Evolutionary conservation across 2,113 vertebrate species (phyloP), one percentile per base, ranked within the genome.

Genomic region (Sakesphorus luctuosus): DNA sequence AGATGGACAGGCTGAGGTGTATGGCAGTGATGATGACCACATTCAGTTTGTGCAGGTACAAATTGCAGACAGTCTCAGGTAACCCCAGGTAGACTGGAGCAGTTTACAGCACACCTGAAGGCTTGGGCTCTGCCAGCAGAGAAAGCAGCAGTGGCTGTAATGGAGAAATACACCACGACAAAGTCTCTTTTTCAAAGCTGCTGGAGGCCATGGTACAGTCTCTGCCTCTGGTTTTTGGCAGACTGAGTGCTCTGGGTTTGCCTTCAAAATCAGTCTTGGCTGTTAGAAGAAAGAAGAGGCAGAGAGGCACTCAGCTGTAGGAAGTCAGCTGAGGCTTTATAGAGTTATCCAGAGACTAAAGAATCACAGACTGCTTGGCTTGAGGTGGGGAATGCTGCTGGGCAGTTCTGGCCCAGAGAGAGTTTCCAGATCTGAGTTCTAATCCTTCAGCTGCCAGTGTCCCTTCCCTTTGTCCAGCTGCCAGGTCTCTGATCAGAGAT

Each of bases 11-110:
- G 98, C 98, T 99, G 99, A 99, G 98, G 98, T 99, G 98, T 99
- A 99, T 99, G 98, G 98, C 98, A 99, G 98, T 98, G 99, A 99
- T 98, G 99, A 99, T 98, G 99, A 99, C 98, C 99, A 99, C 99
- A 98, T 99, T 98, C 99, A 99, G 98, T 99, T 99, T 99, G 99
- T 99, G 98, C 99, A 99, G 99, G 99, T 99, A 99, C 98, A 98
- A 98, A 94, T 96, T 98, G 97, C 97, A 98, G 96, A 92, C 94
- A 98, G 97, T 93, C 97, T 97, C 97, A 98, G 98, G 98, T 98
- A 98, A 98, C 96, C 95, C 90, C 93, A 96, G 95, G 75, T 95
- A 97, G 96, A 96, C 88, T 90, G 96, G 96, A 96, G 96, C 96
- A 97, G 95, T 90, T 97, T 71, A 81, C 82, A 93, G 92, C 93